Conservation (phyloP, 2,888 invertebrate genomes). For the Ischnura elegans region DNA sequence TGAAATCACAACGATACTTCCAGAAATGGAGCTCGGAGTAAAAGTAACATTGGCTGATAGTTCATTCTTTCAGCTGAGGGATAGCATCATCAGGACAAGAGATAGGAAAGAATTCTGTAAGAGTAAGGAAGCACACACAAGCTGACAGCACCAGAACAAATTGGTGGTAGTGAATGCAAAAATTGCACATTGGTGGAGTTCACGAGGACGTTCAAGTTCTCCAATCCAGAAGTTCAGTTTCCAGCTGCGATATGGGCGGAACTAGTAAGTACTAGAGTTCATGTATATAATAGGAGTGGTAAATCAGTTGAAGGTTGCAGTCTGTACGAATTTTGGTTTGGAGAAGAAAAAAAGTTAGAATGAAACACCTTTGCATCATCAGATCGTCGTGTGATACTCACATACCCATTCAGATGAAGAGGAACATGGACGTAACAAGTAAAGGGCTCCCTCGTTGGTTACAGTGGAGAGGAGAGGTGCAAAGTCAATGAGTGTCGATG, state of each 20-base stretch:
- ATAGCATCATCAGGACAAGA: neutral
- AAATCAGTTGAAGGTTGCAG: constrained; percentile 59
- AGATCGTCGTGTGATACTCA: constrained; percentile 70
- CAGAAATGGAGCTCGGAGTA: neutral
- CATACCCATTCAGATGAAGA: neutral
- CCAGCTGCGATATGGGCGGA: constrained; percentile 72
- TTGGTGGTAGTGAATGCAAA: constrained; percentile 72
- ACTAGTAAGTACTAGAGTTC: constrained; percentile 71
- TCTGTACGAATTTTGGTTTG: neutral
- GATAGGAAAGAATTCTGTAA: neutral
- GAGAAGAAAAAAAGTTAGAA: constrained; percentile 70
- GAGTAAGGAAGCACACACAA: too few species aligned
- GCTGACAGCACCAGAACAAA: constrained; percentile 71
- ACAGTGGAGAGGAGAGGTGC: neutral
- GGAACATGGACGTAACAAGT: neutral
- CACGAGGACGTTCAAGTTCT: constrained; percentile 73
- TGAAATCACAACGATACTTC: neutral
- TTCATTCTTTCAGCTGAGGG: neutral
- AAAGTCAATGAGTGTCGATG: too few species aligned
- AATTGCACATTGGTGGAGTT: constrained; percentile 73
- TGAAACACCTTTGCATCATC: constrained; percentile 72
- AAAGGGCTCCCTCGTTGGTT: neutral
- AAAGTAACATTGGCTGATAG: neutral
- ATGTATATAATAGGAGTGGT: constrained; percentile 72
- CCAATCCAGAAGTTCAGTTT: constrained; percentile 72